These are phyloP conservation scores for Ceratothoa steindachneri DNA, from an alignment of 2,888 invertebrate genomes.

Conservation along the genomic window DNA sequence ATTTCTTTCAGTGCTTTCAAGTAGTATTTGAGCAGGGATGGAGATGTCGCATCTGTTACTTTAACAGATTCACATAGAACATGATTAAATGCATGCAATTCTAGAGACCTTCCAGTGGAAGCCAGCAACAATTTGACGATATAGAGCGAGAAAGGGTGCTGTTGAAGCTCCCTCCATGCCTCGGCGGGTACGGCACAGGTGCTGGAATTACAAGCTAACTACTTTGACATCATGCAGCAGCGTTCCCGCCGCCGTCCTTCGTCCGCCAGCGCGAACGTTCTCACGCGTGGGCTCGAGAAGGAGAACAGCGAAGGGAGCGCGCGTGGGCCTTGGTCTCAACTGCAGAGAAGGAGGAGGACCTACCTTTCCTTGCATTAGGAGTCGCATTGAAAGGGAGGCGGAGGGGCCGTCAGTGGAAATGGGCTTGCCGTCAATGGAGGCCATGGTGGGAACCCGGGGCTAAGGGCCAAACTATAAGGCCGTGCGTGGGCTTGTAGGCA, in stretches of 20 bases:
- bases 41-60: too few relatives aligned
- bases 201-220: not conserved
- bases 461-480: slow-evolving; percentile 9
- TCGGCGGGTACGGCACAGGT: not conserved
- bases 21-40: not conserved
- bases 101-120: too few relatives aligned
- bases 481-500: slow-evolving; percentile 11
- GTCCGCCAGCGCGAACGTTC: not conserved
- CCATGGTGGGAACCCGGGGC: slow-evolving; percentile 30
- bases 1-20: not conserved
- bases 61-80: too few relatives aligned
- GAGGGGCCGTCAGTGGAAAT: slow-evolving; percentile 44
- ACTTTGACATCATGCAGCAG: not conserved
- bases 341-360: slow-evolving; percentile 18
- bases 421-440: slow-evolving; percentile 41
- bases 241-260: not conserved
- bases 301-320: not conserved
- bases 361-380: slow-evolving; percentile 48
- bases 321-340: too few relatives aligned
- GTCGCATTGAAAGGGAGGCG: slow-evolving; percentile 47
- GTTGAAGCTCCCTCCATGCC: not conserved
- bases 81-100: not conserved
- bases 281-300: not conserved
- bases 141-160: too few relatives aligned
- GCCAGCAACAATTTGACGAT: too few relatives aligned